Percentiles rank a stretch among this genome's conserved stretches.
These are phyloP conservation scores for Desmophyllum pertusum DNA, from an alignment of 92 coral and sea anemone genomes.

Conservation along the genomic window DNA sequence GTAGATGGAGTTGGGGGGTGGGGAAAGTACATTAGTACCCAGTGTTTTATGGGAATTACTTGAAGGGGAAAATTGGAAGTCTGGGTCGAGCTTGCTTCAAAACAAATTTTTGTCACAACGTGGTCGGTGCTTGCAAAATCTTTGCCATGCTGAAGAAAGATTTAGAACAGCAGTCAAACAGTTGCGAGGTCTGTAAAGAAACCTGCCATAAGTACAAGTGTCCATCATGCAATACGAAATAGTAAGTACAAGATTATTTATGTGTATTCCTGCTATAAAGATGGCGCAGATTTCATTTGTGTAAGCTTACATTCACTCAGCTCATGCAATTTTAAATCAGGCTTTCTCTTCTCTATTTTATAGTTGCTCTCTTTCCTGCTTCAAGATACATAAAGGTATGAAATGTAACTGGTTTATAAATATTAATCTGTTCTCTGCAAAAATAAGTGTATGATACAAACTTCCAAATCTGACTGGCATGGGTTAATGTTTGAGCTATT, in stretches of 20 bases:
- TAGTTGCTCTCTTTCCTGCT: conserved; percentile 86
- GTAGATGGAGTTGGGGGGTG: not conserved
- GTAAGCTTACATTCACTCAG: not conserved
- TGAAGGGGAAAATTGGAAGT: not conserved
- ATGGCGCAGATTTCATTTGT: not conserved
- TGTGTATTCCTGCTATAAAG: not conserved
- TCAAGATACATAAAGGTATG: conserved; percentile 86
- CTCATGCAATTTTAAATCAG: too few species aligned
- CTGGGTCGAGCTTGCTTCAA: not conserved
- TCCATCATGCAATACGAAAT: conserved; percentile 70
- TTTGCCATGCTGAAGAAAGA: conserved; percentile 31
- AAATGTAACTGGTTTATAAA: not conserved
- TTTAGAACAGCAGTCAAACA: conserved; percentile 24
- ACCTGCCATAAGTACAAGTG: conserved; percentile 76
- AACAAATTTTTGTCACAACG: too few species aligned
- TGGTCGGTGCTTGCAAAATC: not conserved
- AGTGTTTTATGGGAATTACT: not conserved
- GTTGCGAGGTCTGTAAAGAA: conserved; percentile 71
- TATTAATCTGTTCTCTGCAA: too few species aligned
- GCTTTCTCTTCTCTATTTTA: not conserved
- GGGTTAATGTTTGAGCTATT: too few species aligned
- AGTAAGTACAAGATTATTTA: conserved; percentile 55
- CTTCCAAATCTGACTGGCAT: too few species aligned
- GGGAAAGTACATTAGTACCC: not conserved
- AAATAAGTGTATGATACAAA: too few species aligned